phyloP scores from a whole-genome alignment of 2,888 invertebrate species.

The Drosophila algonquin region DNA sequence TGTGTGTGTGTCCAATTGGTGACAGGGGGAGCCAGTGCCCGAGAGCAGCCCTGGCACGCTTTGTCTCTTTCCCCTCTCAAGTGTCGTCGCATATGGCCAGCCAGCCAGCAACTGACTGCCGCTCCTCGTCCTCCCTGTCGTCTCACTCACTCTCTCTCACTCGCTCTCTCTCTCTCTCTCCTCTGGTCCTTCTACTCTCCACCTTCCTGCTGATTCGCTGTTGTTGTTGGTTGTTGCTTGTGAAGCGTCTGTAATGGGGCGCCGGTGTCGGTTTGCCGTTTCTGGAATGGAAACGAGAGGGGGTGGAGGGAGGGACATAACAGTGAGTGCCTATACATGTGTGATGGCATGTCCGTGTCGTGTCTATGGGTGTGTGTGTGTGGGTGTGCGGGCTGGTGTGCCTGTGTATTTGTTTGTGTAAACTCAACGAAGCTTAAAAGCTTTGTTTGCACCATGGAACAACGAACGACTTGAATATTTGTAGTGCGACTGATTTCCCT shows the following conservation, averaged over 20 bases:
- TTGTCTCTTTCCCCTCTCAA: conserved; percentile 35
- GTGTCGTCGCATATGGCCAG: conserved; percentile 59
- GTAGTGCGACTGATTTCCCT: conserved; percentile 44
- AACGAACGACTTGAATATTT: conserved; percentile 64
- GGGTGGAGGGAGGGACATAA: neutral
- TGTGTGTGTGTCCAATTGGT: conserved; percentile 21
- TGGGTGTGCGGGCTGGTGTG: conserved; percentile 18
- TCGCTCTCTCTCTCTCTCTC: neutral
- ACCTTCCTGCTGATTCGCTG: no score
- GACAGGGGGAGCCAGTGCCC: neutral
- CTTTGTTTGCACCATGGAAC: conserved; percentile 66
- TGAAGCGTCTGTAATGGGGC: conserved; percentile 51
- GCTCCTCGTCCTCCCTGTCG: conserved; percentile 2
- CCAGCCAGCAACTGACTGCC: conserved; percentile 49
- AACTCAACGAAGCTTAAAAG: conserved; percentile 76
- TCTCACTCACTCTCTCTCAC: conserved; percentile 3
- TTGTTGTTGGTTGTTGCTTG: conserved; percentile 36
- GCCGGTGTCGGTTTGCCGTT: conserved; percentile 31
- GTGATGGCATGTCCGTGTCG: conserved; percentile 27
- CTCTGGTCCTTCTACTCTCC: conserved; percentile 1
- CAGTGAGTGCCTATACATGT: conserved; percentile 28
- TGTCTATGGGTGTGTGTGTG: conserved; percentile 12
- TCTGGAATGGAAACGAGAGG: neutral
- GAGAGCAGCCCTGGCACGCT: conserved; percentile 13
- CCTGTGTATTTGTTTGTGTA: conserved; percentile 46